phyloP scores from a whole-genome alignment of 1,140 invertebrate genomes.

The Gonatopus flavifemur region DNA sequence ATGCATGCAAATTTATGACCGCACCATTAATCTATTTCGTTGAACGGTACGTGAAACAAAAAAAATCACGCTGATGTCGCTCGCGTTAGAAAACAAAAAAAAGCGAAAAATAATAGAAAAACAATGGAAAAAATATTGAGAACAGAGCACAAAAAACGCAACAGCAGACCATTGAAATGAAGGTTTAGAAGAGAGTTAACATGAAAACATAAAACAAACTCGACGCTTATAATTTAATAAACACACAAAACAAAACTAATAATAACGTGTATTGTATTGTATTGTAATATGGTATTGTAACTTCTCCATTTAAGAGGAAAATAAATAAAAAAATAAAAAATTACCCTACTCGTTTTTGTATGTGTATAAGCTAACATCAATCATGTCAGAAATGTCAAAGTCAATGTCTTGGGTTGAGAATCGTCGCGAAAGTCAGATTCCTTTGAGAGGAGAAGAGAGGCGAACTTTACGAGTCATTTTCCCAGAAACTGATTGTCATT shows the following conservation, averaged over 20 bases:
- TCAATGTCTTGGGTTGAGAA: conserved; percentile 26
- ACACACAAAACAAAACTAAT: conserved; percentile 44
- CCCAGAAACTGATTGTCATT: conserved; percentile 11
- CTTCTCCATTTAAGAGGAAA: conserved; percentile 31
- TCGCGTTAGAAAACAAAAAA: no score
- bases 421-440: conserved; percentile 23
- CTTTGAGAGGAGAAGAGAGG: conserved; percentile 13
- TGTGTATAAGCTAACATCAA: conserved; percentile 41
- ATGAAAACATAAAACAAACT: conserved; percentile 25
- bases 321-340: conserved; percentile 13
- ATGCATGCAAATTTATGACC: no score
- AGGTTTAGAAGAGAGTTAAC: conserved; percentile 10
- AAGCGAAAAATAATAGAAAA: not conserved
- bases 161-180: conserved; percentile 21
- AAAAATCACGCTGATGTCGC: conserved; percentile 24
- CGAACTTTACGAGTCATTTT: conserved; percentile 3
- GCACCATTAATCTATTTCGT: no score
- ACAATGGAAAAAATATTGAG: not conserved
- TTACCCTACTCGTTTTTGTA: conserved; percentile 42
- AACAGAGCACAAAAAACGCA: conserved; percentile 22
- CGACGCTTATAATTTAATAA: conserved; percentile 51
- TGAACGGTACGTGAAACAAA: conserved; percentile 26
- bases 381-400: no score
- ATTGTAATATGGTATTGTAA: conserved; percentile 49
- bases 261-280: conserved; percentile 47